Conservation (phyloP, 2,888 invertebrate genomes). For the Noctuana brunneofusca region DNA sequence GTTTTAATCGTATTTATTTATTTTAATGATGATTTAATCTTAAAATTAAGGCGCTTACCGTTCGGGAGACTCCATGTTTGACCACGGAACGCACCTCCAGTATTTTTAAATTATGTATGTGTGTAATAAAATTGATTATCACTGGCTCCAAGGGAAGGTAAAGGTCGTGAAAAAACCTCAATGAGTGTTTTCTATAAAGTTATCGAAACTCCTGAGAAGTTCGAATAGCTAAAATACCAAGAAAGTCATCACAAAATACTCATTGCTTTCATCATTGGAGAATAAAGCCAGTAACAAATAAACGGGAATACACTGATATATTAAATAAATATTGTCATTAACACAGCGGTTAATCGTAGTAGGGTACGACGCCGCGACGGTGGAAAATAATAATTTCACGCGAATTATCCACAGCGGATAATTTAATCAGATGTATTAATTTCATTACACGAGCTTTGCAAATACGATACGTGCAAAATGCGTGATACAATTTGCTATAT, state of each 20-base stretch:
- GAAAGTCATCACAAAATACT: background rate
- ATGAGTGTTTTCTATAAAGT: no score
- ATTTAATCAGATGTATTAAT: constrained; percentile 33
- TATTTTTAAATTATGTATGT: no score
- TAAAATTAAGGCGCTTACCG: no score
- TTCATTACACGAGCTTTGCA: constrained; percentile 27
- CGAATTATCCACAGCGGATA: constrained; percentile 27
- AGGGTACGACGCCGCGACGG: background rate
- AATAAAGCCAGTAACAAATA: background rate
- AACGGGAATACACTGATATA: background rate
- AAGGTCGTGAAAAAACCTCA: no score
- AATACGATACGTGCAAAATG: constrained; percentile 22
- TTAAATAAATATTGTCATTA: constrained; percentile 19
- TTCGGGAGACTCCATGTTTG: no score
- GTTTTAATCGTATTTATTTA: constrained; percentile 32
- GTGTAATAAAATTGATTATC: no score
- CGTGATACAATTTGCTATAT: constrained; percentile 4
- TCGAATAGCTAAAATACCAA: background rate
- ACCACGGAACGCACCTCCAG: no score
- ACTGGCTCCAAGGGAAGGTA: no score
- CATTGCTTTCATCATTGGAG: background rate
- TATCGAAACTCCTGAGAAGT: no score
- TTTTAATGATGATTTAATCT: background rate
- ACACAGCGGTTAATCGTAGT: constrained; percentile 19
- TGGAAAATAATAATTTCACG: constrained; percentile 24